phyloP scores from a whole-genome alignment of 1,140 invertebrate species.

The Acromyrmex echinatior region DNA sequence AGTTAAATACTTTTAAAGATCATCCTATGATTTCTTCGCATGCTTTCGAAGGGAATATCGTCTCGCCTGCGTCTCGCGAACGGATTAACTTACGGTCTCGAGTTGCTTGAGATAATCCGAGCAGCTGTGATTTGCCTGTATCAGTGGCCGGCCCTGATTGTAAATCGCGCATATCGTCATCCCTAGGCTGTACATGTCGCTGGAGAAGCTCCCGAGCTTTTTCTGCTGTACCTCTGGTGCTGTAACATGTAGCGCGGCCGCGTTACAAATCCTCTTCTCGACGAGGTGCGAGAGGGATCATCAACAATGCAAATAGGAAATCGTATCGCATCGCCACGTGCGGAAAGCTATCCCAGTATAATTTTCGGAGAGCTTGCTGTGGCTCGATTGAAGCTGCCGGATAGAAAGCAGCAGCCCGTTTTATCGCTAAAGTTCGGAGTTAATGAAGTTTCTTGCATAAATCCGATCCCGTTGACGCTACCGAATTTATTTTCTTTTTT shows the following conservation, averaged over 20 bases:
- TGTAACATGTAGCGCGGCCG: constrained; percentile 80
- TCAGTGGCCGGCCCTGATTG: constrained; percentile 94
- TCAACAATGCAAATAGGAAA: constrained; percentile 40
- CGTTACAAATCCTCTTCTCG: constrained; percentile 7
- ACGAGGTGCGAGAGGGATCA: not conserved
- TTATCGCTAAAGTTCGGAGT: constrained; percentile 10
- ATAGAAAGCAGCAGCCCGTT: not conserved
- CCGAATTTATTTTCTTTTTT: not conserved
- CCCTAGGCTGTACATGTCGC: constrained; percentile 98
- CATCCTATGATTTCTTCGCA: not conserved
- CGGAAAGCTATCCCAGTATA: not conserved
- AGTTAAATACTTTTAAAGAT: constrained; percentile 12
- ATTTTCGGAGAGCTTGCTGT: not conserved
- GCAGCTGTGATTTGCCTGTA: constrained; percentile 95
- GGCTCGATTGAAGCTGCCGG: not conserved
- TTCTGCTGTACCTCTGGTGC: constrained; percentile 96
- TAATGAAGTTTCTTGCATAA: constrained; percentile 20
- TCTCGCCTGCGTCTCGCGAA: not conserved
- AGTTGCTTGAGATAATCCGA: constrained; percentile 96
- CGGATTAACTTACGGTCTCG: constrained; percentile 91
- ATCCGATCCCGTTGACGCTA: not conserved
- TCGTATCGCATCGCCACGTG: not conserved
- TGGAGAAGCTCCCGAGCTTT: constrained; percentile 93
- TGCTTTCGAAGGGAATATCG: not conserved
- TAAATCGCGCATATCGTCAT: constrained; percentile 97